Conservation (phyloP, 2,888 invertebrate species). For the Athalia circularis region DNA sequence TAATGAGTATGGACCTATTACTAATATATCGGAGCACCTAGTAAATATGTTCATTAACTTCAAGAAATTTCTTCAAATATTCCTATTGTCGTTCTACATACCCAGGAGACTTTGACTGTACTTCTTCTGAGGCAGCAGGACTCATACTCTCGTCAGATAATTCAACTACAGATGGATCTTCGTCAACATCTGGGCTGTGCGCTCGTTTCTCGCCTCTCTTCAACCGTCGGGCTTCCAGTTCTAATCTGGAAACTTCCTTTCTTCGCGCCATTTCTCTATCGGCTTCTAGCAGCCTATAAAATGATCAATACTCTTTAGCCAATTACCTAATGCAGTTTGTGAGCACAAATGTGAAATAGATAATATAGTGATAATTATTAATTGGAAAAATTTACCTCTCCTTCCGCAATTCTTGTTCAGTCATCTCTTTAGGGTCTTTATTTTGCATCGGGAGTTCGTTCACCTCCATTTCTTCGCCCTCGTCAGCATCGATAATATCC, state of each 20-base stretch:
- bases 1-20: not conserved
- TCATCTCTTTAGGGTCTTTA: constrained; percentile 71
- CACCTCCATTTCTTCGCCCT: constrained; percentile 67
- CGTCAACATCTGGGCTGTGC: constrained; percentile 64
- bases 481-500: constrained; percentile 71
- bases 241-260: constrained; percentile 84
- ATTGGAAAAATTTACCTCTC: constrained; percentile 75
- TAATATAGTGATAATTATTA: not conserved
- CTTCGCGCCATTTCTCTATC: constrained; percentile 84
- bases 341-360: not conserved
- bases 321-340: not conserved
- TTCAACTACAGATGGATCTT: constrained; percentile 69
- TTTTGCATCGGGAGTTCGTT: constrained; percentile 64
- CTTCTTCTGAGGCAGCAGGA: constrained; percentile 64
- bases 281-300: constrained; percentile 66
- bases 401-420: constrained; percentile 73
- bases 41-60: not conserved
- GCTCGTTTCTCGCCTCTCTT: constrained; percentile 76
- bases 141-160: constrained; percentile 69
- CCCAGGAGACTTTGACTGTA: constrained; percentile 66
- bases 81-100: constrained; percentile 50
- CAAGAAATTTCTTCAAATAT: not conserved
- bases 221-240: constrained; percentile 84
- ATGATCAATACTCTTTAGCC: constrained; percentile 1
- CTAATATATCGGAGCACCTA: not conserved